Evolutionary conservation across 2,113 vertebrate genomes (phyloP).

Genomic region (Syngnathus typhle): DNA sequence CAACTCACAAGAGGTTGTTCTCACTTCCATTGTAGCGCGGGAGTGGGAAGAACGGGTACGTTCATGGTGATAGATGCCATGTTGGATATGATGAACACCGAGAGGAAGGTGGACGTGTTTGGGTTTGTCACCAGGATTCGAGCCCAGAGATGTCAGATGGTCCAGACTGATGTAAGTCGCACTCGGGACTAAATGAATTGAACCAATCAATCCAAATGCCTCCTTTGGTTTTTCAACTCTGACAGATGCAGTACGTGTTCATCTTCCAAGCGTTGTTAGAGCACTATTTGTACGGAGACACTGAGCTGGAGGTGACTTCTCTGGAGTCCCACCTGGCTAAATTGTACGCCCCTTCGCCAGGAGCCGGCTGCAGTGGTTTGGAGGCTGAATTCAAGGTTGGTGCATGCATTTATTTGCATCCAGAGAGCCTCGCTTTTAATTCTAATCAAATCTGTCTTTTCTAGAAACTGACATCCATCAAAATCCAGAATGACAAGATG

Average conservation of each 20-base stretch:
- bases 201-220: not conserved
- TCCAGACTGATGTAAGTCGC: constrained; percentile 90
- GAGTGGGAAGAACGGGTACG: constrained; percentile 92
- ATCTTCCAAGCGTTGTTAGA: constrained; percentile 98
- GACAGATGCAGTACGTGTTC: constrained; percentile 98
- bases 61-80: constrained; percentile 98
- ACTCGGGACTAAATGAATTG: not conserved
- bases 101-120: constrained; percentile 94
- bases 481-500: constrained; percentile 99
- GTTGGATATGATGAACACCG: constrained; percentile 96
- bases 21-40: constrained; percentile 71
- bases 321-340: constrained; percentile 93
- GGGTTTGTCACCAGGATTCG: constrained; percentile 95
- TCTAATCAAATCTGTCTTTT: not conserved
- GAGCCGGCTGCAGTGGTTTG: constrained; percentile 87
- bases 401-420: not conserved
- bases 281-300: constrained; percentile 96
- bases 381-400: constrained; percentile 96
- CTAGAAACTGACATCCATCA: constrained; percentile 96
- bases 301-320: constrained; percentile 95
- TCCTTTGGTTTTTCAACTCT: not conserved
- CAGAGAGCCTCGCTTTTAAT: not conserved
- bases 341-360: constrained; percentile 88
- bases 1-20: constrained; percentile 2
- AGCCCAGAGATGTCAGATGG: constrained; percentile 98